These are phyloP conservation scores for Polyommatus iphigenia DNA, from an alignment of 2,888 invertebrate species.

Conservation along the genomic window DNA sequence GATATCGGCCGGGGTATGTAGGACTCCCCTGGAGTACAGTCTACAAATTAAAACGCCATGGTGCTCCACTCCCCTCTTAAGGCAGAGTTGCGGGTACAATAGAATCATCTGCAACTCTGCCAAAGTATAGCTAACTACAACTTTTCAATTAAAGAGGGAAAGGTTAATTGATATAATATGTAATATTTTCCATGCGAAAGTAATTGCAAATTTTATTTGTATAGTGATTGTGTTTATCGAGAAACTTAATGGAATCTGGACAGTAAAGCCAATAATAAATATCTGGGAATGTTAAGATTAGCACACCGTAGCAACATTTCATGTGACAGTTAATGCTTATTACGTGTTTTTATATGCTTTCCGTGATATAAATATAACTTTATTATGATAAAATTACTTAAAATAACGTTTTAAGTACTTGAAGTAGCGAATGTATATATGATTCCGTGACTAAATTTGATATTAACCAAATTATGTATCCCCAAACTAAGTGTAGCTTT, in stretches of 20 bases:
- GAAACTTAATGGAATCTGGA: slow-evolving; percentile 23
- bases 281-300: slow-evolving; percentile 4
- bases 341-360: slow-evolving; percentile 8
- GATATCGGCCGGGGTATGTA: too few relatives aligned
- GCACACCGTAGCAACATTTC: background rate
- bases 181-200: slow-evolving; percentile 1
- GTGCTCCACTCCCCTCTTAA: too few relatives aligned
- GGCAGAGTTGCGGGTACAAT: too few relatives aligned
- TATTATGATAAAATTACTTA: slow-evolving; percentile 7
- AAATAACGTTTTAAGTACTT: background rate
- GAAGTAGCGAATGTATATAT: background rate
- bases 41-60: too few relatives aligned
- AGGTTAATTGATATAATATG: background rate
- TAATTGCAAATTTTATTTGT: background rate
- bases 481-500: background rate
- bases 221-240: slow-evolving; percentile 9
- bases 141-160: too few relatives aligned
- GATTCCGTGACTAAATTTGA: background rate
- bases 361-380: slow-evolving; percentile 25
- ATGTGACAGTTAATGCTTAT: slow-evolving; percentile 1
- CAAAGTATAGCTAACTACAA: too few relatives aligned
- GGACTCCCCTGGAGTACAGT: too few relatives aligned
- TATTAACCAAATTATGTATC: background rate
- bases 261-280: slow-evolving; percentile 9
- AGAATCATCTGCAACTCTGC: too few relatives aligned